A percentile compares a stretch with the other conserved stretches of the same genome.
These are phyloP conservation scores for Tapera naevia DNA, from an alignment of 2,797 vertebrate genomes.

Conservation along the genomic window DNA sequence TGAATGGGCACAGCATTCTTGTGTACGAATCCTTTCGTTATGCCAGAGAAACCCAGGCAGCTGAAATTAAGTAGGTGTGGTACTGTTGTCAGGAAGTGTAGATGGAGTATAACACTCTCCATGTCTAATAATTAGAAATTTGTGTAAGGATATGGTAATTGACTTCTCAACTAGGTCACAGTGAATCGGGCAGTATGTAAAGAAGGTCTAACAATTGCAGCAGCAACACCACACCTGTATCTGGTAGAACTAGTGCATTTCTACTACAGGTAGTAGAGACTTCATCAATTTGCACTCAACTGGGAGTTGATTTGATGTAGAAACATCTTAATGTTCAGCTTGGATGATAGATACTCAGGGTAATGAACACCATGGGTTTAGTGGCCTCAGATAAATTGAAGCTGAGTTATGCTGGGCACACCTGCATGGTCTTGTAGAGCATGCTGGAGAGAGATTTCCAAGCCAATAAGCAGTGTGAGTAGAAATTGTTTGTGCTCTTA, in stretches of 20 bases:
- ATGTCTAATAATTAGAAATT: not conserved
- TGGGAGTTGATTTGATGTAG: not conserved
- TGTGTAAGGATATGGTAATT: not conserved
- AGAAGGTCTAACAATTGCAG: not conserved
- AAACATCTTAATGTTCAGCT: not conserved
- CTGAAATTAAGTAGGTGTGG: constrained; percentile 12
- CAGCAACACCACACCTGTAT: not conserved
- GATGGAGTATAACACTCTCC: not conserved
- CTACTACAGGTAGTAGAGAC: not conserved
- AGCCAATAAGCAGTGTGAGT: not conserved
- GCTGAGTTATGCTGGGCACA: not conserved
- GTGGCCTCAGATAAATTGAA: not conserved
- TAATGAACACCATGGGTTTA: not conserved
- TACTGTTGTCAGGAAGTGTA: not conserved
- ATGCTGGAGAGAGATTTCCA: not conserved
- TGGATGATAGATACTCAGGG: not conserved
- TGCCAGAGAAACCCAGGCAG: not conserved
- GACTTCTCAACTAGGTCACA: not conserved
- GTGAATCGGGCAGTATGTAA: not conserved
- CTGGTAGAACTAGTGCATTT: not conserved
- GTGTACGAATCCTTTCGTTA: not conserved
- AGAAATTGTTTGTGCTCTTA: not conserved
- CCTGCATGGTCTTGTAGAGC: fast-evolving
- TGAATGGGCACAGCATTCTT: not conserved
- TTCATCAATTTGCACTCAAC: not conserved